Conservation (phyloP, 2,888 invertebrate species). For the Calameuta idolon region DNA sequence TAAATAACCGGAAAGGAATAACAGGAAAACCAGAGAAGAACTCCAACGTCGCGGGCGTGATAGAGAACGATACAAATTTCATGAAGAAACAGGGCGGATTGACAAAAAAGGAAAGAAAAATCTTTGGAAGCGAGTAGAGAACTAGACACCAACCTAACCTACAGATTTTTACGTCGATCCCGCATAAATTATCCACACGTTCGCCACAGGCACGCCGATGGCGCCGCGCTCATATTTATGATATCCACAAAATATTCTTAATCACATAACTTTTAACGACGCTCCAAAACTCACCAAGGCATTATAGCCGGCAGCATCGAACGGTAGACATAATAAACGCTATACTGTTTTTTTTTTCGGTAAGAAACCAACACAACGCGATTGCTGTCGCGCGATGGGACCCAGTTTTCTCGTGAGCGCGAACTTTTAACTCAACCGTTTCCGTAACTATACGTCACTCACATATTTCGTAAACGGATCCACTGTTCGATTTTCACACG, state of each 20-base stretch:
- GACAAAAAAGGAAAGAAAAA: constrained; percentile 32
- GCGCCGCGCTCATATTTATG: background rate
- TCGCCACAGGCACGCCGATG: background rate
- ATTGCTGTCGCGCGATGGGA: background rate
- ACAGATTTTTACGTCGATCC: constrained; percentile 45
- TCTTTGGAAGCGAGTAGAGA: constrained; percentile 45
- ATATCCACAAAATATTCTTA: background rate
- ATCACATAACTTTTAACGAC: background rate
- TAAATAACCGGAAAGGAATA: constrained; percentile 33
- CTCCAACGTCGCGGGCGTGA: constrained; percentile 19
- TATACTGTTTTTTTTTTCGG: constrained; percentile 42
- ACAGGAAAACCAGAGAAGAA: background rate
- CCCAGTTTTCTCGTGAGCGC: background rate
- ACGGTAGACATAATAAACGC: constrained; percentile 30
- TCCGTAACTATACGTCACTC: constrained; percentile 25
- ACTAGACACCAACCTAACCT: constrained; percentile 57
- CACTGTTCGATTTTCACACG: background rate
- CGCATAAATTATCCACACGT: constrained; percentile 21
- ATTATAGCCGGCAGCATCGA: constrained; percentile 42
- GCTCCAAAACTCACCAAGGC: constrained; percentile 42
- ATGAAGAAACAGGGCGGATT: constrained; percentile 5
- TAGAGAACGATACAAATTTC: constrained; percentile 19
- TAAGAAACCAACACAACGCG: constrained; percentile 42
- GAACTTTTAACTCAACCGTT: constrained; percentile 18
- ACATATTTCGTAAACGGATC: constrained; percentile 38